Evolutionary conservation across 1,140 invertebrate genomes (phyloP).

Genomic region (Semibalanus balanoides): DNA sequence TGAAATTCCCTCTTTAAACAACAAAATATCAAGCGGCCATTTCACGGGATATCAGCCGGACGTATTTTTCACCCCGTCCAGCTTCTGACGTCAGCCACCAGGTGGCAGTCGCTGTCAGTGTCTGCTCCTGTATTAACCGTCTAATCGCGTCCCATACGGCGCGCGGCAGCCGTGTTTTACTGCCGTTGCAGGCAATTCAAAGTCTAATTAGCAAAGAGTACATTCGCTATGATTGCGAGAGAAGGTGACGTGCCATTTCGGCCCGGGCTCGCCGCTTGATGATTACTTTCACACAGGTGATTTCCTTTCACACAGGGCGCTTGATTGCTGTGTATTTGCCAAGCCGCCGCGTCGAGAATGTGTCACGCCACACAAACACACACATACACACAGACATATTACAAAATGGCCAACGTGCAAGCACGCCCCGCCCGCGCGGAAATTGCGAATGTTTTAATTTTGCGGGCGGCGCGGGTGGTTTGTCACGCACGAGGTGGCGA

Average conservation of each 20-base stretch:
- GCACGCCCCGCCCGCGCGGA: not conserved
- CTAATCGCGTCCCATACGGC: not conserved
- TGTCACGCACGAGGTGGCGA: too few species aligned
- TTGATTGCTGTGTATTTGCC: not conserved
- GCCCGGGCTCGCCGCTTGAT: too few species aligned
- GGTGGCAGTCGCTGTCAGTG: not conserved
- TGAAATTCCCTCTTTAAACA: too few species aligned
- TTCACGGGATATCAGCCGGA: too few species aligned
- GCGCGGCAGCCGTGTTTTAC: not conserved
- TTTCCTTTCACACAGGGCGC: not conserved
- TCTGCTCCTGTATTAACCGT: not conserved
- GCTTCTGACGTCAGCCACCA: not conserved
- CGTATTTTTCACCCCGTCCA: too few species aligned
- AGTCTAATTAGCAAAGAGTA: not conserved
- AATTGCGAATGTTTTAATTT: not conserved
- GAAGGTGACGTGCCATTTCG: not conserved
- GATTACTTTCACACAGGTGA: not conserved
- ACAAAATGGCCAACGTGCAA: not conserved
- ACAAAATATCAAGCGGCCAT: too few species aligned
- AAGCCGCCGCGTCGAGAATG: not conserved
- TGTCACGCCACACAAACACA: not conserved
- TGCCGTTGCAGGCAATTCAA: not conserved
- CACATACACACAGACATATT: not conserved
- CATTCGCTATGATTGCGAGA: not conserved
- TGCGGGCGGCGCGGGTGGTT: not conserved